Evolutionary conservation across 2,888 invertebrate species (phyloP).

Genomic region (Drosophila infuscata): DNA sequence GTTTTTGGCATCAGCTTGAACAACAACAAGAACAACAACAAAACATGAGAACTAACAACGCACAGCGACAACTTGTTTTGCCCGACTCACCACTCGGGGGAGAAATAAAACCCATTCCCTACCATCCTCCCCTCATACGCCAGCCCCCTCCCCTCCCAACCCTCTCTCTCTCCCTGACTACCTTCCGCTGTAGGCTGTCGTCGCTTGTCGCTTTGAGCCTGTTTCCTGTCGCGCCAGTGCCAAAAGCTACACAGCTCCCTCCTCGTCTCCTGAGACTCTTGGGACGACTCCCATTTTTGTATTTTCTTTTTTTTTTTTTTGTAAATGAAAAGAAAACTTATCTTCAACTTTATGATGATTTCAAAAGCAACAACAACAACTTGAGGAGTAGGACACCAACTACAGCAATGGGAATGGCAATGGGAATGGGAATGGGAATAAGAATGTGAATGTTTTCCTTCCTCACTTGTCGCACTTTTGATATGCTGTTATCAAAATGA

Average conservation of each 20-base stretch:
- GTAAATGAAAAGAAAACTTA: slow-evolving; percentile 80
- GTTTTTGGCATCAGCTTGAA: slow-evolving; percentile 63
- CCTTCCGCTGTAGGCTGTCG: slow-evolving; percentile 21
- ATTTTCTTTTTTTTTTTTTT: slow-evolving; percentile 37
- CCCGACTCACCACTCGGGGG: slow-evolving; percentile 39
- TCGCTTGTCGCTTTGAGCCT: slow-evolving; percentile 62
- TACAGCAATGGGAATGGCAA: slow-evolving; percentile 13
- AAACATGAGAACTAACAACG: slow-evolving; percentile 33
- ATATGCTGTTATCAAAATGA: not conserved
- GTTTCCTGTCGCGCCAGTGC: slow-evolving; percentile 66
- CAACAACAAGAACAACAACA: slow-evolving; percentile 12
- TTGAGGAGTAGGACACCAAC: slow-evolving; percentile 29
- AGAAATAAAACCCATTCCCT: not conserved
- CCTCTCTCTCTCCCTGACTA: not conserved
- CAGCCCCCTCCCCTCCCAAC: not conserved
- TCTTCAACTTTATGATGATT: slow-evolving; percentile 81
- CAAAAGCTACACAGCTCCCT: slow-evolving; percentile 30
- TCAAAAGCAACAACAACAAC: slow-evolving; percentile 66
- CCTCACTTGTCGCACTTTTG: slow-evolving; percentile 65
- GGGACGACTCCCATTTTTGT: slow-evolving; percentile 55
- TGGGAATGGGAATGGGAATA: slow-evolving; percentile 13
- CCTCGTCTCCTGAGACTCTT: slow-evolving; percentile 36
- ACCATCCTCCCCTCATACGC: not conserved
- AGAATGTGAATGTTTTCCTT: slow-evolving; percentile 61
- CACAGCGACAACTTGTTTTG: slow-evolving; percentile 42